Percentiles rank a stretch among this genome's conserved stretches.
phyloP scores from a whole-genome alignment of 2,888 invertebrate species.

The Galerucella nymphaeae region DNA sequence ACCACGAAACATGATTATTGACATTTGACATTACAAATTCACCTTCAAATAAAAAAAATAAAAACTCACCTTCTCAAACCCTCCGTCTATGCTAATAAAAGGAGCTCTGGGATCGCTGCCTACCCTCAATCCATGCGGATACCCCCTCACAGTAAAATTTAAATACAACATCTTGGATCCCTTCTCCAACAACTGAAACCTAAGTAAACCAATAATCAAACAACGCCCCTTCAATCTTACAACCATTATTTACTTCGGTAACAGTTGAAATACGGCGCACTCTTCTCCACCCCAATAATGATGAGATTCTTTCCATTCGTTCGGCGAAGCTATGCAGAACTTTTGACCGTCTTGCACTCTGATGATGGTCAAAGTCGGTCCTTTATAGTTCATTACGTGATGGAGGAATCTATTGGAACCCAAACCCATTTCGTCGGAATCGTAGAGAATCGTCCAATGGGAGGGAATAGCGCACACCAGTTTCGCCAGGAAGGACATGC shows the following conservation, averaged over 20 bases:
- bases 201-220: constrained; percentile 50
- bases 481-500: constrained; percentile 70
- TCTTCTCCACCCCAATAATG: constrained; percentile 87
- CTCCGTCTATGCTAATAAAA: constrained; percentile 77
- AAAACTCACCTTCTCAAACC: constrained; percentile 71
- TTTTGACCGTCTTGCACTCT: constrained; percentile 71
- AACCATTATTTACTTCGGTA: constrained; percentile 71
- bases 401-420: constrained; percentile 88
- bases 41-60: background rate
- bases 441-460: constrained; percentile 88
- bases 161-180: constrained; percentile 85
- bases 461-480: constrained; percentile 76
- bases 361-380: constrained; percentile 74
- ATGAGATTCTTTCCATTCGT: constrained; percentile 89
- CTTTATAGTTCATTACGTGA: constrained; percentile 84
- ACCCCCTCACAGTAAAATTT: constrained; percentile 85
- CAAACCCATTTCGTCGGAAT: constrained; percentile 86
- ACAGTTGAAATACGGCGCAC: constrained; percentile 79
- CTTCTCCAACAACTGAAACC: constrained; percentile 70
- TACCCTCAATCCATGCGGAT: constrained; percentile 85
- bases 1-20: background rate
- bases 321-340: constrained; percentile 80
- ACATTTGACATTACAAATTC: too few relatives aligned
- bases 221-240: background rate
- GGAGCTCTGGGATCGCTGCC: constrained; percentile 85